Conservation (phyloP, 2,113 vertebrate genomes). For the Corythornis madagascariensis region DNA sequence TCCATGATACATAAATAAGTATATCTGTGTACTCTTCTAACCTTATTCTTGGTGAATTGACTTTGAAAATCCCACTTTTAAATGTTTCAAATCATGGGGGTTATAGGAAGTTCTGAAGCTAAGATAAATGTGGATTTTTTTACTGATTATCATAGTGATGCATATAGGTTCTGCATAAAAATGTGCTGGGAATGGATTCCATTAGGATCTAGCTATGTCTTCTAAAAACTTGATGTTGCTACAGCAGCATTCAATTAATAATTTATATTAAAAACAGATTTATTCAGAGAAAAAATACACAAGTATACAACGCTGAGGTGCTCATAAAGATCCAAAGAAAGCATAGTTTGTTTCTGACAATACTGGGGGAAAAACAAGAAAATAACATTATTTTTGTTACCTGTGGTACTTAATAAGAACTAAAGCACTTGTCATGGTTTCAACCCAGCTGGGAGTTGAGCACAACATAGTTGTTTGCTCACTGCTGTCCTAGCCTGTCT, state of each 20-base stretch:
- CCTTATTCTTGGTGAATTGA: not conserved
- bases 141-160: not conserved
- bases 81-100: accelerated
- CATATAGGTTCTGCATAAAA: not conserved
- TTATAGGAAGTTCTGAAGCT: not conserved
- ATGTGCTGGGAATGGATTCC: not conserved
- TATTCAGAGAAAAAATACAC: not conserved
- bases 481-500: too few species aligned
- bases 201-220: not conserved
- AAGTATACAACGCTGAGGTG: not conserved
- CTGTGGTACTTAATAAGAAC: not conserved
- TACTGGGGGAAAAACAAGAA: not conserved
- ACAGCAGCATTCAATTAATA: not conserved
- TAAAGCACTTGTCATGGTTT: too few species aligned
- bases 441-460: too few species aligned
- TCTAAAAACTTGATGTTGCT: not conserved
- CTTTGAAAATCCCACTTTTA: not conserved
- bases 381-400: not conserved
- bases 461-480: too few species aligned
- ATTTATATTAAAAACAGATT: not conserved
- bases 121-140: not conserved
- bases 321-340: not conserved
- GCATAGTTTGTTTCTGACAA: not conserved
- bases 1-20: not conserved
- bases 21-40: not conserved